Evolutionary conservation across 2,113 vertebrate genomes (phyloP).

Genomic region (Fregata magnificens): DNA sequence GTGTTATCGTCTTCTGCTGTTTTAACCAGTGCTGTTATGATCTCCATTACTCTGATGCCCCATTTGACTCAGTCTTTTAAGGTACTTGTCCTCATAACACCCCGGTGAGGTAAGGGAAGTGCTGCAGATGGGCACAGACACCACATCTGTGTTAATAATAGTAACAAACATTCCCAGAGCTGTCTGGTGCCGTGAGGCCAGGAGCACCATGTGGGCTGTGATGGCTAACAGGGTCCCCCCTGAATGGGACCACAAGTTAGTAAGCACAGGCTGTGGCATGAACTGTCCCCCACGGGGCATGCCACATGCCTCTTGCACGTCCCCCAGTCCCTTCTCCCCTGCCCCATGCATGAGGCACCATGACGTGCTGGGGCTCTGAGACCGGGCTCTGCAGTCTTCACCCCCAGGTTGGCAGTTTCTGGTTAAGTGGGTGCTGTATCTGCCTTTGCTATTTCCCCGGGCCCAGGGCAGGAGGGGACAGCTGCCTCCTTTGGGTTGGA

Average conservation of each 20-base stretch:
- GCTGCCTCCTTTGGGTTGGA: neutral
- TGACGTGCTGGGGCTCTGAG: neutral
- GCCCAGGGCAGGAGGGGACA: neutral
- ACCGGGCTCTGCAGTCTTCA: neutral
- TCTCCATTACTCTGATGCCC: neutral
- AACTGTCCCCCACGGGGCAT: fast-evolving
- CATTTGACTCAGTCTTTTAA: neutral
- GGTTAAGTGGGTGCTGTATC: neutral
- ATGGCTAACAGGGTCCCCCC: neutral
- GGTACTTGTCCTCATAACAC: neutral
- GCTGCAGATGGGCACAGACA: neutral
- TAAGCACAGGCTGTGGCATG: neutral
- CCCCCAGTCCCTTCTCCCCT: neutral
- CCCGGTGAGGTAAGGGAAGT: neutral
- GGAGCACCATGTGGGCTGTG: neutral
- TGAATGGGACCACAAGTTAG: neutral
- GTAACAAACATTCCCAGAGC: neutral
- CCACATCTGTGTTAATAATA: neutral
- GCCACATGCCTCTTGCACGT: neutral
- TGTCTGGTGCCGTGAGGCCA: neutral
- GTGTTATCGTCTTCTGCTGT: neutral
- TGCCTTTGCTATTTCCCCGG: neutral
- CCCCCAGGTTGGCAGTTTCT: neutral
- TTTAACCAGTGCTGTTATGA: neutral
- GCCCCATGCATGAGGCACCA: neutral